Evolutionary conservation across 2,113 vertebrate genomes (phyloP).

Genomic region (Neopipo cinnamomea): DNA sequence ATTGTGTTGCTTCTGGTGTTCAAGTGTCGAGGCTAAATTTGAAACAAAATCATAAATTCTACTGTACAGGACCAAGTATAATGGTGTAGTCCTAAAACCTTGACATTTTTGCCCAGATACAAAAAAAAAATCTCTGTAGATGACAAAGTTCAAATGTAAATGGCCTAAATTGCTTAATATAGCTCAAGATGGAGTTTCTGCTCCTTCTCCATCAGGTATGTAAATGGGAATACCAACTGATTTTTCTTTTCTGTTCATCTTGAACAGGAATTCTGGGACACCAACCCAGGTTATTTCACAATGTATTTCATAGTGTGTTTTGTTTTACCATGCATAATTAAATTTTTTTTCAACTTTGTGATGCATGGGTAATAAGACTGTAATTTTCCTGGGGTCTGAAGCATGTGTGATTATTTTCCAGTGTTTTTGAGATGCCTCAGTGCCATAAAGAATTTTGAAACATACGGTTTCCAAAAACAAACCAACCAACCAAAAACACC

Average conservation of each 20-base stretch:
- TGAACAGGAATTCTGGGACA: neutral
- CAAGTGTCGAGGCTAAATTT: neutral
- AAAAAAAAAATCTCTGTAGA: neutral
- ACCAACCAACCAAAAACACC: neutral
- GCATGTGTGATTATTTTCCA: neutral
- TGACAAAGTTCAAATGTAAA: neutral
- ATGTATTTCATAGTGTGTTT: neutral
- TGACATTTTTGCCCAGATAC: neutral
- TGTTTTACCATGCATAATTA: neutral
- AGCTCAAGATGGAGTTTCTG: neutral
- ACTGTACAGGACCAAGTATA: neutral
- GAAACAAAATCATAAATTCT: neutral
- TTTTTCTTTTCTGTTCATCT: neutral
- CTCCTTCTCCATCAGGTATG: neutral
- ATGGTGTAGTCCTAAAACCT: neutral
- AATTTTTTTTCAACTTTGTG: neutral
- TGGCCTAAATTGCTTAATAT: neutral
- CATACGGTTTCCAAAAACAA: neutral
- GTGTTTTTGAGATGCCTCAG: neutral
- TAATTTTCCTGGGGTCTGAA: neutral
- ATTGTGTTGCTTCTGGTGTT: neutral
- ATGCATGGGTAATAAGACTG: neutral
- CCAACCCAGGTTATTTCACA: neutral
- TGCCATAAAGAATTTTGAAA: neutral
- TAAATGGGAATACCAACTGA: neutral